Percentiles rank a stretch among this genome's conserved stretches.
phyloP scores from a whole-genome alignment of 2,888 invertebrate species.

The Alitta virens region DNA sequence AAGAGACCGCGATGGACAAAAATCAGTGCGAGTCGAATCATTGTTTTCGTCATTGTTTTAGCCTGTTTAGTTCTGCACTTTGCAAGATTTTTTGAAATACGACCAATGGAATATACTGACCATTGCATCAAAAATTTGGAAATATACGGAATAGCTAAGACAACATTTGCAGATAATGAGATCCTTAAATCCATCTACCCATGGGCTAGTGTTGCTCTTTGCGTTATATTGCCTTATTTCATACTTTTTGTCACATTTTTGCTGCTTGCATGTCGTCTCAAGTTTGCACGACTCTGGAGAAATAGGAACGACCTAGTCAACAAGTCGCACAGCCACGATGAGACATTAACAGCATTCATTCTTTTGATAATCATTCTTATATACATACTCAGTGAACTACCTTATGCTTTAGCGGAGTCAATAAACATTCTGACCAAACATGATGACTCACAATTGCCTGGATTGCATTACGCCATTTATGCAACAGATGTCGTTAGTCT shows the following conservation, averaged over 20 bases:
- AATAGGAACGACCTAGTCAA: background rate
- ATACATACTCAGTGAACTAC: constrained; percentile 15
- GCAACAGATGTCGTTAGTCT: constrained; percentile 17
- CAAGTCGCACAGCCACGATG: constrained; percentile 4
- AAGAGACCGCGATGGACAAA: constrained; percentile 12
- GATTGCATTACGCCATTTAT: constrained; percentile 10
- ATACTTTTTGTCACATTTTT: constrained; percentile 9
- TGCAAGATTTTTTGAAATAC: constrained; percentile 25
- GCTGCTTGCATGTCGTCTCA: constrained; percentile 2
- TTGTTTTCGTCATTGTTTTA: constrained; percentile 12
- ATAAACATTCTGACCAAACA: background rate
- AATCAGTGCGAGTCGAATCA: constrained; percentile 23
- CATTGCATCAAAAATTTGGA: constrained; percentile 19
- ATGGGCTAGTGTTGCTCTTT: constrained; percentile 11
- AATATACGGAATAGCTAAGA: constrained; percentile 14
- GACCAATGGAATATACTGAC: constrained; percentile 11
- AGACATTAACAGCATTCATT: constrained; percentile 5
- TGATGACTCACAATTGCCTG: background rate
- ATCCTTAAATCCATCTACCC: constrained; percentile 15
- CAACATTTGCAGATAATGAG: constrained; percentile 3
- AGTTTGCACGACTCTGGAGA: background rate
- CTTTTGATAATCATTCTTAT: constrained; percentile 8
- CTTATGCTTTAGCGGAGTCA: constrained; percentile 4
- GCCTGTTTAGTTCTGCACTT: constrained; percentile 20
- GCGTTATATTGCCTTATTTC: constrained; percentile 14